phyloP scores from a whole-genome alignment of 2,113 vertebrate species.

The Corythaixoides concolor region DNA sequence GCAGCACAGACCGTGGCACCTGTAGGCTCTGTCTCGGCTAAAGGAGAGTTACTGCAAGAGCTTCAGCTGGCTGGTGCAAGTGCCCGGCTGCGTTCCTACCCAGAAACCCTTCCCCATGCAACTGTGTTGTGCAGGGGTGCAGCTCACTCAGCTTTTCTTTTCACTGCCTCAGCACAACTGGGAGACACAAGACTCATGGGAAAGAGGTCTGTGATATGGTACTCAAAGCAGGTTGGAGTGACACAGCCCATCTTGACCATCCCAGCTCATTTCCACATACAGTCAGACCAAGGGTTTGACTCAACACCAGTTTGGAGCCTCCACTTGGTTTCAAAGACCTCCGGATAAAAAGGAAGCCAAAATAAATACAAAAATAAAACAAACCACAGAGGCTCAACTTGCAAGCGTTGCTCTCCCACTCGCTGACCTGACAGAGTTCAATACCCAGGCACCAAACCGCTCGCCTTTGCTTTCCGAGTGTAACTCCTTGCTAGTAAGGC shows the following conservation, averaged over 20 bases:
- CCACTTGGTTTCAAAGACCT: neutral
- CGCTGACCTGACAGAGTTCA: neutral
- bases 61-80: neutral
- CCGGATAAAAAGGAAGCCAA: neutral
- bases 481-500: neutral
- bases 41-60: neutral
- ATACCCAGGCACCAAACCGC: neutral
- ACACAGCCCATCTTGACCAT: neutral
- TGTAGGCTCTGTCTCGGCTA: rapidly evolving
- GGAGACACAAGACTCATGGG: neutral
- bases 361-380: neutral
- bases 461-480: neutral
- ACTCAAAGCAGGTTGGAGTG: neutral
- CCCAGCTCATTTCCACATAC: neutral
- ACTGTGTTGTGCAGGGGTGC: neutral
- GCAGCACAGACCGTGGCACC: neutral
- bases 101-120: neutral
- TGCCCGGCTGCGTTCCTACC: neutral
- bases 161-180: neutral
- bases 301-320: neutral
- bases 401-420: neutral
- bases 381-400: neutral
- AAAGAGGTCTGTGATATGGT: neutral
- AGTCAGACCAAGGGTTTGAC: neutral
- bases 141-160: neutral